phyloP scores from a whole-genome alignment of 2,888 invertebrate genomes.

The Drosophila tanythrix region DNA sequence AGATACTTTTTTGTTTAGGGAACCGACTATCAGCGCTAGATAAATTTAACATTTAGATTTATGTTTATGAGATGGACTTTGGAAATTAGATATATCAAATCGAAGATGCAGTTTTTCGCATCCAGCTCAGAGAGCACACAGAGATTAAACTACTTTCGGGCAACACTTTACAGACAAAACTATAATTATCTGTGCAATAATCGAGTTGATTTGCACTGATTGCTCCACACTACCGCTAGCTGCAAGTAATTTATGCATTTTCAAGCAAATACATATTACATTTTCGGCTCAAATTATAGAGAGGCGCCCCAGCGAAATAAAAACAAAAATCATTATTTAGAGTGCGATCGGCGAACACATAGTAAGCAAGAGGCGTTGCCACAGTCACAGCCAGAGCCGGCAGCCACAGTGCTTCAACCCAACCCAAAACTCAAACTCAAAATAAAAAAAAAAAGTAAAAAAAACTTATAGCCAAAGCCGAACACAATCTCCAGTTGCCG shows the following conservation, averaged over 20 bases:
- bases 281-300: slow-evolving; percentile 36
- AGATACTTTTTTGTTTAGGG: background rate
- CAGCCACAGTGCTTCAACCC: slow-evolving; percentile 26
- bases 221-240: slow-evolving; percentile 3
- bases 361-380: slow-evolving; percentile 54
- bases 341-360: slow-evolving; percentile 47
- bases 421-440: slow-evolving; percentile 17
- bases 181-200: background rate
- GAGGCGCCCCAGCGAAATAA: slow-evolving; percentile 31
- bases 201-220: background rate
- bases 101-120: background rate
- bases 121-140: background rate
- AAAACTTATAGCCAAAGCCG: slow-evolving; percentile 7
- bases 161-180: background rate
- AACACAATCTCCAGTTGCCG: slow-evolving; percentile 13
- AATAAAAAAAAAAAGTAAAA: background rate
- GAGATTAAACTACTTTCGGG: background rate
- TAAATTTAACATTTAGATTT: background rate
- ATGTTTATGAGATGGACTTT: background rate
- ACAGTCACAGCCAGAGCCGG: slow-evolving; percentile 28
- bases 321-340: slow-evolving; percentile 56
- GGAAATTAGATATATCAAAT: background rate
- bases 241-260: slow-evolving; percentile 11
- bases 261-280: slow-evolving; percentile 33
- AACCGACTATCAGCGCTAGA: background rate